Evolutionary conservation across 1,140 invertebrate species (phyloP).

Genomic region (Melanaphis sacchari): DNA sequence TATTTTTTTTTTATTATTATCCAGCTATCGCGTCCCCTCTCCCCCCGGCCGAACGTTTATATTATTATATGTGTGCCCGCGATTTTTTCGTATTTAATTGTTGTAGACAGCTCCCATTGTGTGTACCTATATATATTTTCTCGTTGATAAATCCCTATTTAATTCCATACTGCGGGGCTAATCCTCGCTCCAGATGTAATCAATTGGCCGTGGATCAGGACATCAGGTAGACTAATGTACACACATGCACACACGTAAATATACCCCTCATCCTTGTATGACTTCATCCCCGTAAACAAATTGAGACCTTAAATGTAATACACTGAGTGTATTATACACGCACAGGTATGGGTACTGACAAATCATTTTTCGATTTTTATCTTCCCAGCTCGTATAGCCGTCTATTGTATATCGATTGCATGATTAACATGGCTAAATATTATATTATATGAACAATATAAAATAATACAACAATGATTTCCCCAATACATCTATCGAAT

Average conservation of each 20-base stretch:
- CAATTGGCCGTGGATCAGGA: conserved; percentile 56
- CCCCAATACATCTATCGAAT: not conserved
- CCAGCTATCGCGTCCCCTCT: not conserved
- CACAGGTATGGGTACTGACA: not conserved
- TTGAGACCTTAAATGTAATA: not conserved
- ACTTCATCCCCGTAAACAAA: conserved; percentile 54
- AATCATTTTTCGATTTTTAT: conserved; percentile 53
- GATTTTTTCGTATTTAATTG: conserved; percentile 54
- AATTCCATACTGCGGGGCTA: conserved; percentile 47
- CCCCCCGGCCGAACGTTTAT: conserved; percentile 17
- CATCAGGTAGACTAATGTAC: conserved; percentile 44
- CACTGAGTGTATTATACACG: not conserved
- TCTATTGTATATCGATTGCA: conserved; percentile 10
- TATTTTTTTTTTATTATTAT: conserved; percentile 20
- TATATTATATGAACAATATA: not conserved
- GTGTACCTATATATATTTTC: conserved; percentile 6
- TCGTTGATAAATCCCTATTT: conserved; percentile 54
- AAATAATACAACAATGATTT: not conserved
- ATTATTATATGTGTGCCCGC: conserved; percentile 13
- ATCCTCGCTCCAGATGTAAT: conserved; percentile 56
- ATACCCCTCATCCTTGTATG: conserved; percentile 39
- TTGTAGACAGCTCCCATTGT: conserved; percentile 55
- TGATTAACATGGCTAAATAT: conserved; percentile 30
- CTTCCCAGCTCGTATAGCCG: not conserved
- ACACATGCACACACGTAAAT: not conserved